These are phyloP conservation scores for Adineta ricciae DNA, from an alignment of 2,888 invertebrate species.

Conservation along the genomic window DNA sequence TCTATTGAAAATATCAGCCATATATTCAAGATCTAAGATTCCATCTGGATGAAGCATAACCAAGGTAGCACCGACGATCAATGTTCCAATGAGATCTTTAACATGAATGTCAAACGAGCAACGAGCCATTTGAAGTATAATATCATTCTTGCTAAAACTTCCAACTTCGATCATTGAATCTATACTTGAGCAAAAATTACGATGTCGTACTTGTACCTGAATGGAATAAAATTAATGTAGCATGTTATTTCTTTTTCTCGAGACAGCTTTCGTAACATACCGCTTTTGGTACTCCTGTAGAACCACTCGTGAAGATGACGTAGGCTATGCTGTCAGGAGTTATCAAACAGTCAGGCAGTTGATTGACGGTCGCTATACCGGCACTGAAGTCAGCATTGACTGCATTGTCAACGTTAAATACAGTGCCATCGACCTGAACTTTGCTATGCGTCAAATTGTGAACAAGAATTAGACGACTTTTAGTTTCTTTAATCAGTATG, in stretches of 20 bases:
- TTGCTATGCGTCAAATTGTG: too few species aligned
- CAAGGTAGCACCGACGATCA: not conserved
- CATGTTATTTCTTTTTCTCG: too few species aligned
- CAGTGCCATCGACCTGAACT: too few species aligned
- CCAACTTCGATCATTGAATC: not conserved
- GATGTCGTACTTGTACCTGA: not conserved
- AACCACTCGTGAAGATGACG: slow-evolving; percentile 5
- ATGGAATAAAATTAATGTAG: too few species aligned
- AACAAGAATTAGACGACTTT: too few species aligned
- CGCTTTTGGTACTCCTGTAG: slow-evolving; percentile 14
- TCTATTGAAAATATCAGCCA: not conserved
- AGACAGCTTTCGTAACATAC: not conserved
- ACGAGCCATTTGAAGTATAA: not conserved
- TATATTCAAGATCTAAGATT: not conserved
- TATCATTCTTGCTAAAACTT: not conserved
- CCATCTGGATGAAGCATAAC: not conserved
- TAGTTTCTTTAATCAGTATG: too few species aligned
- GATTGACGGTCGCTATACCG: too few species aligned
- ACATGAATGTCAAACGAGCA: slow-evolving; percentile 21
- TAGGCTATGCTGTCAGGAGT: not conserved
- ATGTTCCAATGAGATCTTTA: not conserved
- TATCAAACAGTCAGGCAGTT: too few species aligned
- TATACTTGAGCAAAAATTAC: not conserved
- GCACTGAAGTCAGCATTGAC: too few species aligned
- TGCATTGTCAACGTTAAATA: too few species aligned